Conservation (phyloP, 2,888 invertebrate genomes). For the Tachystola acroxantha region DNA sequence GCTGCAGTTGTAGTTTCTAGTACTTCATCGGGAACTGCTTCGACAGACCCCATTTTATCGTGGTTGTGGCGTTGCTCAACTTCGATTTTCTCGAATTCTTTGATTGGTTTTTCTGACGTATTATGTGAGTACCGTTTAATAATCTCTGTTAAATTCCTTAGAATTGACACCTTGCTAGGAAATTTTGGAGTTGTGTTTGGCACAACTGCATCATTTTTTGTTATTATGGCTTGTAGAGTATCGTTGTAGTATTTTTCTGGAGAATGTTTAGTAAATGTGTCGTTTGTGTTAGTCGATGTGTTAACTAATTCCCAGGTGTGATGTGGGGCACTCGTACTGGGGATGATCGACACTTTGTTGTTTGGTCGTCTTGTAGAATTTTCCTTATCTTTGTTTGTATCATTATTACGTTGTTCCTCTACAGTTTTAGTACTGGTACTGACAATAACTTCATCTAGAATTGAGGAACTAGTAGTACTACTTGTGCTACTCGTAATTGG, state of each 20-base stretch:
- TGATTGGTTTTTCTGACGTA: constrained; percentile 25
- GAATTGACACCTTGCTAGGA: constrained; percentile 58
- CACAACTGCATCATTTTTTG: constrained; percentile 70
- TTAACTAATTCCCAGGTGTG: constrained; percentile 80
- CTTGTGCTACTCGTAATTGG: constrained; percentile 15
- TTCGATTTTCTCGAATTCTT: constrained; percentile 26
- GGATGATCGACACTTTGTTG: constrained; percentile 68
- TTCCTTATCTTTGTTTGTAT: constrained; percentile 49
- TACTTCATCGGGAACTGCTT: constrained; percentile 65
- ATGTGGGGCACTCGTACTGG: constrained; percentile 55
- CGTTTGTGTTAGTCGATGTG: constrained; percentile 64
- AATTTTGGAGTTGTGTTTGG: constrained; percentile 66
- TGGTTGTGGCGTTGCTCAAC: constrained; percentile 41
- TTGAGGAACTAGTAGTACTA: constrained; percentile 11
- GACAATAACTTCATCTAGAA: constrained; percentile 18
- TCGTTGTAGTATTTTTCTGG: constrained; percentile 80
- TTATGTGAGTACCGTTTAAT: constrained; percentile 80
- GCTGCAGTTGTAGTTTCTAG: constrained; percentile 55
- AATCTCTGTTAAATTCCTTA: constrained; percentile 81
- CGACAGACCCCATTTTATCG: constrained; percentile 61
- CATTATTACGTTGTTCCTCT: constrained; percentile 19
- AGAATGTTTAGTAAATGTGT: constrained; percentile 47
- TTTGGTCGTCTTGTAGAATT: constrained; percentile 60
- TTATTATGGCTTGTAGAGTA: constrained; percentile 80
- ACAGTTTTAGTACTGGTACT: constrained; percentile 18